Conservation (phyloP, 2,888 invertebrate species). For the Sminthurides aquaticus region DNA sequence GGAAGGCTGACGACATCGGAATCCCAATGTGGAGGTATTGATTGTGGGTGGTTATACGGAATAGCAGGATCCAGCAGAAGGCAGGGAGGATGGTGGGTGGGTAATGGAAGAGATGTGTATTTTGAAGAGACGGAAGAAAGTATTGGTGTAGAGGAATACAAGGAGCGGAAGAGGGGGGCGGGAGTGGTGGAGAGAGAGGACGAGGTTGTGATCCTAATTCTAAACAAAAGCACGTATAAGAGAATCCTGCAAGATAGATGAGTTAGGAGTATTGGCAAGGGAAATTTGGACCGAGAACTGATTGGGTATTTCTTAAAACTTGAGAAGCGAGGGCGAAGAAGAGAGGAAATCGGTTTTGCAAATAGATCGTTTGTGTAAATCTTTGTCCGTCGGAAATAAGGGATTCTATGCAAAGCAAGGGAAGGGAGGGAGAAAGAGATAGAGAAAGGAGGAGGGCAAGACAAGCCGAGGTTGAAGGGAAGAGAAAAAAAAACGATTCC, state of each 20-base stretch:
- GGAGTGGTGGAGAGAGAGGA: slow-evolving; percentile 14
- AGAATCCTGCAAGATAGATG: slow-evolving; percentile 41
- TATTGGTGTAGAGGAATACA: not conserved
- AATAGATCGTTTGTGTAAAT: slow-evolving; percentile 43
- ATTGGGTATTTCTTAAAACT: slow-evolving; percentile 38
- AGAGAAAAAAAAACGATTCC: slow-evolving; percentile 19
- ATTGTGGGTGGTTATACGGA: slow-evolving; percentile 10
- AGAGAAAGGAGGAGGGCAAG: slow-evolving; percentile 27
- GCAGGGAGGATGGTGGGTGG: slow-evolving; percentile 32
- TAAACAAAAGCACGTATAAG: slow-evolving; percentile 42
- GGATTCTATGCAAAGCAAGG: slow-evolving; percentile 31
- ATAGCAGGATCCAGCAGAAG: slow-evolving; percentile 19
- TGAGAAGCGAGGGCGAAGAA: slow-evolving; percentile 23
- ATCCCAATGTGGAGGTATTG: slow-evolving; percentile 27
- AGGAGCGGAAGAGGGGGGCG: not conserved
- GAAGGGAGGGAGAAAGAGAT: slow-evolving; percentile 5
- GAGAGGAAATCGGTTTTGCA: slow-evolving; percentile 39
- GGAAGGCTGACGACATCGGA: slow-evolving; percentile 26
- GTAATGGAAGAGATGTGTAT: not conserved
- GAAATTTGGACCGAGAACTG: slow-evolving; percentile 39
- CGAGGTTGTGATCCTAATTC: slow-evolving; percentile 38
- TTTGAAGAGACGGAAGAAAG: not conserved
- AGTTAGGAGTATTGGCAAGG: slow-evolving; percentile 42
- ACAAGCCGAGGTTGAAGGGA: slow-evolving; percentile 25
- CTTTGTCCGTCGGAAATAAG: slow-evolving; percentile 37